Base-by-base conservation (phyloP, 2,888 invertebrate species). In the Drosophila villosipedis region DNA sequence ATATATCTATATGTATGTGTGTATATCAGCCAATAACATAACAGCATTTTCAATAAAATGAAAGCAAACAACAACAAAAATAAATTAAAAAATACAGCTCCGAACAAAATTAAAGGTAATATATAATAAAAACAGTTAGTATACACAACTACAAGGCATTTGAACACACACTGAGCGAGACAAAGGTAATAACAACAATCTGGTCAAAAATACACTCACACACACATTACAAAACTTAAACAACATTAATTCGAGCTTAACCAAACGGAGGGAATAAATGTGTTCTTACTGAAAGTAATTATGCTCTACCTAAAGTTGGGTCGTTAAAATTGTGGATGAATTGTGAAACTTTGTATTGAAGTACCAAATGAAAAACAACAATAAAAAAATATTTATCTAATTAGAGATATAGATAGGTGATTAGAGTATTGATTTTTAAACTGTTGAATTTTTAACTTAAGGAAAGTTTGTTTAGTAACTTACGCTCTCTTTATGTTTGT, bases 11-110 rank as follows among this genome's bases (percentile, higher is more conserved):
- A 33, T 50, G 14, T 68, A 30, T 71, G 62, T 64, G 49, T 75
- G 70, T 78, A 65, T 50, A 67, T 70, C 50, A 63, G 68, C 52
- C 68, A 53, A 64, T 64, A 68, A 57, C 66, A 52, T 52, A 72
- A 78, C 66, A 68, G 66, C 78, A 76, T 83, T 81, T 87, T 81
- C 70, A 89, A 85, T 79, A 82, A 86, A 78, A 83, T 71, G 41
- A 76, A 69, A 70, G 53, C 65, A 53, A 61, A 67, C 33, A 70
- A 65, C 69, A 76, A 55, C 68, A 66, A 70, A 77, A 75, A 73
- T 67, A 62, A 76, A 47, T 22, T 9, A 43, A 25, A 25, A 25
- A 25, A 47, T 25, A 25, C 16, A 16, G 37, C 65, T 71, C 86
- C 84, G 86, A 83, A 68, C 14, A 69, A 69, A 62, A 68, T 58